Percentiles rank a stretch among this genome's conserved stretches.
These are phyloP conservation scores for Epizoanthus scotinus DNA, from an alignment of 92 coral and sea anemone species.

Conservation along the genomic window DNA sequence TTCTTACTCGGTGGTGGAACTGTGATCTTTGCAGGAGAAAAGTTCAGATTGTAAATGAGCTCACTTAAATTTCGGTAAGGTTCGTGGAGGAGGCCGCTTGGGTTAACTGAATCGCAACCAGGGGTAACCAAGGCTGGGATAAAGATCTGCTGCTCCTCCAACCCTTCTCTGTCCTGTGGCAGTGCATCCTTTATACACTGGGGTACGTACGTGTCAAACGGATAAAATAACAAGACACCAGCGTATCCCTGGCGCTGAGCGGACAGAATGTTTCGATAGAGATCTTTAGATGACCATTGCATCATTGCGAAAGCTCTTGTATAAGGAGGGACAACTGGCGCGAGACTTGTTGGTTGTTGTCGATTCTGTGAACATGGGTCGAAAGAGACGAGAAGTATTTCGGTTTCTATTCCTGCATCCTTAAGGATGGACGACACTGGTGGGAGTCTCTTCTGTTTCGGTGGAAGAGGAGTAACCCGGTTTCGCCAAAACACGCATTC, in stretches of 20 bases:
- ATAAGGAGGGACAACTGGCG: not conserved
- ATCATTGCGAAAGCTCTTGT: conserved; percentile 5
- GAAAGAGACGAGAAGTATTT: conserved; percentile 5
- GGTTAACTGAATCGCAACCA: not conserved
- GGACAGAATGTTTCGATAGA: not conserved
- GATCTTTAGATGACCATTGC: not conserved
- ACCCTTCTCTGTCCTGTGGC: not conserved
- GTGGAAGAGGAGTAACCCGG: not conserved
- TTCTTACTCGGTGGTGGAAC: not conserved
- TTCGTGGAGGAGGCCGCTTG: no score
- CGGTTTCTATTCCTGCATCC: not conserved
- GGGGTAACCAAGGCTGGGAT: not conserved
- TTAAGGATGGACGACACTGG: not conserved
- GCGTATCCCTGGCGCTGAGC: conserved; percentile 18
- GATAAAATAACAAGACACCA: not conserved
- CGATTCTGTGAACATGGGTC: not conserved
- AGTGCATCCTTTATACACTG: not conserved
- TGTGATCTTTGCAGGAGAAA: not conserved
- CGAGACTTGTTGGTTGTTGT: not conserved
- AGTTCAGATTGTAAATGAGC: not conserved
- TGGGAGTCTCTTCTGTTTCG: conserved; percentile 6
- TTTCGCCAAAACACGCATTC: no score
- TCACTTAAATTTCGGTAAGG: no score
- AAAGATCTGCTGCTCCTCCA: not conserved
- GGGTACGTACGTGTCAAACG: not conserved